Conservation (phyloP, 2,113 vertebrate genomes). For the Semnornis frantzii region DNA sequence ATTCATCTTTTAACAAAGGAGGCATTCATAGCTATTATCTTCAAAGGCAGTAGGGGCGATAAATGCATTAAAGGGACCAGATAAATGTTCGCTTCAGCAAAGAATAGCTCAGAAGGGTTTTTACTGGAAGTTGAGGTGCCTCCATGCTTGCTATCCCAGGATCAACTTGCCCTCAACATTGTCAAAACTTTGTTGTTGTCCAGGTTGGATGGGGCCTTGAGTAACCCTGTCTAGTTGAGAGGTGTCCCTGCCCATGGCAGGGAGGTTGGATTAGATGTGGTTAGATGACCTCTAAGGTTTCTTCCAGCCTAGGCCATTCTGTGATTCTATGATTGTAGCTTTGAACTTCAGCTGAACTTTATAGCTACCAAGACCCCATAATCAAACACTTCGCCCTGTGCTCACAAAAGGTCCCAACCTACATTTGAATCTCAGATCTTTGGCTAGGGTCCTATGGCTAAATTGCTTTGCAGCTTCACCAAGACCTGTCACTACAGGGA, state of each 20-base stretch:
- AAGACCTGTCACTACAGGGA: not conserved
- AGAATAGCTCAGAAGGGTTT: not conserved
- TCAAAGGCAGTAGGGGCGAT: slow-evolving; percentile 10
- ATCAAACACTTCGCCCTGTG: not conserved
- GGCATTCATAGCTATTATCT: slow-evolving; percentile 56
- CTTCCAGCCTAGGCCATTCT: too few species aligned
- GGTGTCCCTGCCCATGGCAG: too few species aligned
- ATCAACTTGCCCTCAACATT: fast-evolving
- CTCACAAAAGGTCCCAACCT: not conserved
- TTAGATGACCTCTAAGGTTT: too few species aligned
- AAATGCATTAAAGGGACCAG: slow-evolving; percentile 15
- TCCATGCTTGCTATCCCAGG: not conserved
- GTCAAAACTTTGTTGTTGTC: not conserved
- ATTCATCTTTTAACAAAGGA: slow-evolving; percentile 38
- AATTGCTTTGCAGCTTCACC: not conserved
- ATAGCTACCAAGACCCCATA: not conserved
- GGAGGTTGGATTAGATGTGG: too few species aligned
- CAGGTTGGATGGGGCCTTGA: too few species aligned
- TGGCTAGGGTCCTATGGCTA: not conserved
- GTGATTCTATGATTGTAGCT: not conserved
- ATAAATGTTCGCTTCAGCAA: not conserved
- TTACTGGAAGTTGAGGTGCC: not conserved
- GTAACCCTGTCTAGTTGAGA: too few species aligned
- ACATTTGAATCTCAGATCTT: not conserved
- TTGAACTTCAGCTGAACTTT: not conserved